Evolutionary conservation across 2,113 vertebrate species (phyloP), one percentile per base, ranked within the genome.

Genomic region (Percopsis transmontana): DNA sequence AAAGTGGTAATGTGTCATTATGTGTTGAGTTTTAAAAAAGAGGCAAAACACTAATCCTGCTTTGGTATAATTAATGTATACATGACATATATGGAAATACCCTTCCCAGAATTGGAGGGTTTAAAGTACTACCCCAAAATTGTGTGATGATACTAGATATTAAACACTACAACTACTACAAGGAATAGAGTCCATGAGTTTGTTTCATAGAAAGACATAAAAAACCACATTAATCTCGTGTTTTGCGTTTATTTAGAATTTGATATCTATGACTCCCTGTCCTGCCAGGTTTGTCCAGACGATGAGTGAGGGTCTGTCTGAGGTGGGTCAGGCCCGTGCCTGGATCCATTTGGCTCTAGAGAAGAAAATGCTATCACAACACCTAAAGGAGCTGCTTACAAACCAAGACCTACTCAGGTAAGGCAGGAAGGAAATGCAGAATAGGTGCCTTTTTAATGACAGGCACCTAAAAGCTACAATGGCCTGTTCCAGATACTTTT

Each of bases 341-440:
- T 99, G 97, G 97, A 97, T 99, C 71, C 91, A 97, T 11, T 79
- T 99, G 77, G 96, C 96, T 47, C 88, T 99, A 67, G 97, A 99
- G 86, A 99, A 98, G 90, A 99, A 99, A 75, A 92, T 96, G 58
- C 82, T 99, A 11, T 98, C 97, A n/a, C 96, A 96, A 57, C 95
- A 98, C 61, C 94, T 99, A 33, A 98, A 96, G 87, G 95, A 97
- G 84, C 86, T 99, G 71, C 93, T 99, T 19, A 93, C 92, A 91
- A 85, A 94, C 94, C 83, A 97, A 75, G 77, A 89, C 50, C 85
- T 91, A 52, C 78, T 91, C 59, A 76, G 79, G 89, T 89, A 61
- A 63, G 39, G 27, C 15, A 66, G 16, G 24, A 6, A 40, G 19
- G n/a, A 54, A 1, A 41, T 24, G 62, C 14, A 16, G 11, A 18